These are phyloP conservation scores for Dendrocopos noguchii DNA, from an alignment of 2,113 vertebrate species.

Conservation along the genomic window DNA sequence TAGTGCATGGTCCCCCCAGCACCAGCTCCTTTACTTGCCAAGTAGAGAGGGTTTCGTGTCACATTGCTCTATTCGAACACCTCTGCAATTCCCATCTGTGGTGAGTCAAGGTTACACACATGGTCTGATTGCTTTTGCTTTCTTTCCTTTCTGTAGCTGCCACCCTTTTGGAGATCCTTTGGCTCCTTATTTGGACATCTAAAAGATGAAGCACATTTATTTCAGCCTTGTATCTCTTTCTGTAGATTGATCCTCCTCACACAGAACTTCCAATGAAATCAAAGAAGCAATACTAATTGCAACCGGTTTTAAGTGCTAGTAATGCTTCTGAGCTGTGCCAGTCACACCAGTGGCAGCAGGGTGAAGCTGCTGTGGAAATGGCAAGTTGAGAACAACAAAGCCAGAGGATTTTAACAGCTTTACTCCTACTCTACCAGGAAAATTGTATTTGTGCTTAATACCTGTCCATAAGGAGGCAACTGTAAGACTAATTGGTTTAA, in stretches of 20 bases:
- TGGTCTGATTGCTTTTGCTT: neutral
- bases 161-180: neutral
- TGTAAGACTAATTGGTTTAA: neutral
- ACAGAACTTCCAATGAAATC: neutral
- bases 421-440: neutral
- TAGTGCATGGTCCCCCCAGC: neutral
- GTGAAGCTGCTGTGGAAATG: neutral
- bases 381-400: neutral
- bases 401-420: neutral
- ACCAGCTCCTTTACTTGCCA: neutral
- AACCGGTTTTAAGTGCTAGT: neutral
- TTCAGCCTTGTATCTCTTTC: neutral
- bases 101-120: neutral
- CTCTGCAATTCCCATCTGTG: neutral
- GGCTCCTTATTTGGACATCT: neutral
- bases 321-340: neutral
- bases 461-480: neutral
- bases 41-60: neutral
- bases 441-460: neutral
- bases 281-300: neutral
- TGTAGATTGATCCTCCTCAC: neutral
- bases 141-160: neutral
- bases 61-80: neutral
- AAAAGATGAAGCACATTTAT: neutral
- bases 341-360: neutral